Evolutionary conservation across 2,888 invertebrate species (phyloP).

Genomic region (Eurytoma californica): DNA sequence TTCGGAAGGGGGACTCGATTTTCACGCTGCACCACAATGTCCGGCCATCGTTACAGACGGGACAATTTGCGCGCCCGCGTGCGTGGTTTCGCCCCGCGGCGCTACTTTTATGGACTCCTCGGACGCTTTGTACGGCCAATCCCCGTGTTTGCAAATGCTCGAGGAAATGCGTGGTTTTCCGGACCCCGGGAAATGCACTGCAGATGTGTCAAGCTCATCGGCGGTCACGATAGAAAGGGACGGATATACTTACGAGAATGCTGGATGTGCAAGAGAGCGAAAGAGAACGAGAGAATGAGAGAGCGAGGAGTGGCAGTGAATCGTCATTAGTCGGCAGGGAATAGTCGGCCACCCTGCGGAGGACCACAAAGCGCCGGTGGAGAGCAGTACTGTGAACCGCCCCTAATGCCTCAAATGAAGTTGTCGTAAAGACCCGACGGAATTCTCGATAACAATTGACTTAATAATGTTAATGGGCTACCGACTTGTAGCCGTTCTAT

Average conservation of each 20-base stretch:
- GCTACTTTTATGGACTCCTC: slow-evolving; percentile 40
- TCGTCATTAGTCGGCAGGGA: slow-evolving; percentile 68
- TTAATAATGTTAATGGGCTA: slow-evolving; percentile 55
- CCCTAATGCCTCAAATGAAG: slow-evolving; percentile 58
- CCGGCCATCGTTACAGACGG: not conserved
- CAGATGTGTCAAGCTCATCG: slow-evolving; percentile 65
- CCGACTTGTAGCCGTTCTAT: slow-evolving; percentile 38
- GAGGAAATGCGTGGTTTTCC: slow-evolving; percentile 66
- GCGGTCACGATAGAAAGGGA: not conserved
- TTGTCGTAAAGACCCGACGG: slow-evolving; percentile 26
- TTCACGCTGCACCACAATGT: slow-evolving; percentile 32
- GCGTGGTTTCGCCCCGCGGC: slow-evolving; percentile 1
- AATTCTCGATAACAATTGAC: slow-evolving; percentile 54
- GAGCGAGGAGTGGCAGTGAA: slow-evolving; percentile 64
- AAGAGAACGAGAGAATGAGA: slow-evolving; percentile 12
- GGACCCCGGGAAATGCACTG: slow-evolving; percentile 59
- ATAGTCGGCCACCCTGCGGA: slow-evolving; percentile 63
- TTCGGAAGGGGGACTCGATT: slow-evolving; percentile 9
- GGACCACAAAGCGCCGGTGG: slow-evolving; percentile 61
- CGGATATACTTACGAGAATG: not conserved
- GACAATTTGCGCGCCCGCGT: slow-evolving; percentile 37
- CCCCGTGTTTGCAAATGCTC: slow-evolving; percentile 63
- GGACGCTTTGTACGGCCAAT: not conserved
- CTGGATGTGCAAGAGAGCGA: slow-evolving; percentile 10
- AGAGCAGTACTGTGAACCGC: slow-evolving; percentile 40